phyloP scores from a whole-genome alignment of 1,140 invertebrate genomes.

The Alviniconcha marisindica region DNA sequence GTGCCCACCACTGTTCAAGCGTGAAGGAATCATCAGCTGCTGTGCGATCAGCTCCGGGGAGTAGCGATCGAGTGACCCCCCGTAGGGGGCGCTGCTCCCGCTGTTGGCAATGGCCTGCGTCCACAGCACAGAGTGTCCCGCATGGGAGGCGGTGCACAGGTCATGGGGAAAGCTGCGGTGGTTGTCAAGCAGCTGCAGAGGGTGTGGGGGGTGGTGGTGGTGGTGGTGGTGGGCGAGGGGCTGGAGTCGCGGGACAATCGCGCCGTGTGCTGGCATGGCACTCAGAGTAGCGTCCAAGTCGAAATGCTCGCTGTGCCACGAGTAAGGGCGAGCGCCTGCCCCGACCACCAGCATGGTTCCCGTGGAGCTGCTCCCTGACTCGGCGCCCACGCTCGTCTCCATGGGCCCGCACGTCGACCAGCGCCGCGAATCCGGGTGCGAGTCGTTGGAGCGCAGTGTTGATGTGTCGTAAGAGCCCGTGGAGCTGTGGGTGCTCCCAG shows the following conservation, averaged over 20 bases:
- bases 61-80: conserved; percentile 50
- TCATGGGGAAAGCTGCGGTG: conserved; percentile 54
- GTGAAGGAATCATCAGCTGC: conserved; percentile 66
- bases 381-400: not conserved
- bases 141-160: conserved; percentile 13
- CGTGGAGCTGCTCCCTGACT: conserved; percentile 33
- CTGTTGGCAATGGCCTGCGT: conserved; percentile 56
- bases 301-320: conserved; percentile 73
- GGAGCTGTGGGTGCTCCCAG: conserved; percentile 48
- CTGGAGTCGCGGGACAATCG: conserved; percentile 14
- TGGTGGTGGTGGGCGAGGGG: conserved; percentile 24
- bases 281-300: conserved; percentile 64
- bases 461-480: conserved; percentile 67
- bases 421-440: conserved; percentile 61
- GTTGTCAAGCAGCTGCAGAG: conserved; percentile 53
- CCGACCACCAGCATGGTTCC: conserved; percentile 57
- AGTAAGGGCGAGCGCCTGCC: conserved; percentile 62
- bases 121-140: conserved; percentile 43
- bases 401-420: conserved; percentile 65
- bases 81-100: conserved; percentile 31
- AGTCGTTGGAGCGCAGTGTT: conserved; percentile 67
- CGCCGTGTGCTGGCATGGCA: not conserved
- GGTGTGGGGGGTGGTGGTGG: conserved; percentile 27
- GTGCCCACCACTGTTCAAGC: conserved; percentile 65
- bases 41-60: conserved; percentile 59